Base-by-base conservation (phyloP, 2,797 vertebrate genomes). In the Crypturellus tataupa region DNA sequence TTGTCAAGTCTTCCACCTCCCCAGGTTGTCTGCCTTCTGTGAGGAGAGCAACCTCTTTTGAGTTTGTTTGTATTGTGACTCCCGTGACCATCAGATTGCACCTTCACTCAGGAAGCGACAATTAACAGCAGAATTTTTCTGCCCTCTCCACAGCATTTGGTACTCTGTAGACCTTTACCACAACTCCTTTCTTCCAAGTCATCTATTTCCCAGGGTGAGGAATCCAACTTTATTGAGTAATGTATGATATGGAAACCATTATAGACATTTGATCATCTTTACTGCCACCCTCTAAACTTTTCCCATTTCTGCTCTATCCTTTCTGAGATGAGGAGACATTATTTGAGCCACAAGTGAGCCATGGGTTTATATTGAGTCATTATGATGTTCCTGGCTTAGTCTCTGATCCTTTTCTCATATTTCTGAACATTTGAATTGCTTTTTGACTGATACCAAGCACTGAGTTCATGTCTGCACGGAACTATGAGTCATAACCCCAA, bases 401-500 rank as follows among this genome's bases (percentile, higher is more conserved):
- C 39, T 79, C n/a, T 86, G n/a, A 5, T 77, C 16, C 39, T 86
- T 86, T 72, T n/a, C 59, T 88, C 70, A 35, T 91, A 67, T 81
- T 91, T 86, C 63, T 7, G 7, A 90, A 91, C 56, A 84, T 80
- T 11, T 63, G 59, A 79, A 81, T 91, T 94, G 67, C n/a, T 79
- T 95, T 90, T 84, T 80, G 83, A 76, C 39, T 51, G 73, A 70
- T 84, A 85, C 21, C 19, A 81, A 94, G 47, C 0, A 2, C 29
- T 76, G 73, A 64, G 60, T 90, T 94, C 82, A 44, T 88, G 87
- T 84, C 93, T 90, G 51, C 75, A 81, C 0, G 9, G 62, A 91
- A 86, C 81, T 51, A 70, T 96, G 96, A 96, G 87, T 96, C 90
- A 96, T 84, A 95, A 94, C 75, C 91, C 75, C 64, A 84, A 90